These are phyloP conservation scores for Malurus alboscapulatus DNA, from an alignment of 2,113 vertebrate species.

Conservation along the genomic window DNA sequence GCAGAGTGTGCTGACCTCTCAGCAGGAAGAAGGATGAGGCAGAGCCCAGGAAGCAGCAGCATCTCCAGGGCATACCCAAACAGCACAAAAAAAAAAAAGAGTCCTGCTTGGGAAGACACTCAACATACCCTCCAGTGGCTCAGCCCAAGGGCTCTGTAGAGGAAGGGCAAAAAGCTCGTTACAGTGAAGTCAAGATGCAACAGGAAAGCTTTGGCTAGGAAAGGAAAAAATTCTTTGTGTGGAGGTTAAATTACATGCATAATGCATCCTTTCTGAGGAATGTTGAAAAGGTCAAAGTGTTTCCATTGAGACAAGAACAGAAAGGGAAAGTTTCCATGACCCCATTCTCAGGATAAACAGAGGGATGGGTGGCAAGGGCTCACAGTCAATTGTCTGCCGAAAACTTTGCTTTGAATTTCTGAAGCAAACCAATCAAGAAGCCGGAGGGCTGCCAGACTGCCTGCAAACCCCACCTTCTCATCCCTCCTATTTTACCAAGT, in stretches of 20 bases:
- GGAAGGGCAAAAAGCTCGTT: neutral
- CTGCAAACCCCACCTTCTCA: neutral
- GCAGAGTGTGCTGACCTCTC: neutral
- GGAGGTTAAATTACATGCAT: neutral
- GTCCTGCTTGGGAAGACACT: neutral
- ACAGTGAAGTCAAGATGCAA: neutral
- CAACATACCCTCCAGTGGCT: neutral
- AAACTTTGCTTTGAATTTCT: conserved; percentile 14
- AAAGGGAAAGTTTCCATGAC: conserved; percentile 27
- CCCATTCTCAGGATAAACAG: neutral
- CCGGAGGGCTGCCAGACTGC: neutral
- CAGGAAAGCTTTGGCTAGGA: neutral
- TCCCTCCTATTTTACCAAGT: neutral
- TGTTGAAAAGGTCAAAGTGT: neutral
- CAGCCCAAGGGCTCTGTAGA: neutral
- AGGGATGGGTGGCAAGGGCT: neutral
- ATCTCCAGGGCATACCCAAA: neutral
- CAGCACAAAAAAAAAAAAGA: neutral
- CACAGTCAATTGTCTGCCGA: neutral
- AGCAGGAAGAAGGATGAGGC: neutral
- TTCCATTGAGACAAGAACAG: neutral
- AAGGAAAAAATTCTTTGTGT: neutral
- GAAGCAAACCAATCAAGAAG: neutral
- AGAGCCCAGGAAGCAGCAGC: neutral
- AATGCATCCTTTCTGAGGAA: neutral